These are phyloP conservation scores for Gonatopus flavifemur DNA, from an alignment of 1,140 invertebrate genomes.

Conservation along the genomic window DNA sequence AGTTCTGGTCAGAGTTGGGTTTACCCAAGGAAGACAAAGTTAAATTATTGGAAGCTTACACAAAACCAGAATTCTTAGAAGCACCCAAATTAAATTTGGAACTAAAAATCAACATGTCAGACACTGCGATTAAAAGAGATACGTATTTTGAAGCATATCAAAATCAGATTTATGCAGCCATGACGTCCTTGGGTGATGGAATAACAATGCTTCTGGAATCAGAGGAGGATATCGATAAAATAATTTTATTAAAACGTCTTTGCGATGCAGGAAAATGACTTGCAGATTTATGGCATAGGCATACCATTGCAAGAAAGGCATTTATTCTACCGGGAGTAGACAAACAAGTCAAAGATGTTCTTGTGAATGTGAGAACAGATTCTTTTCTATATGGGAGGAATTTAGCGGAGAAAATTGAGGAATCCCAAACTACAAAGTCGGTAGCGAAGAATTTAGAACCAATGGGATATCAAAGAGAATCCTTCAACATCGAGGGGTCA, in stretches of 20 bases:
- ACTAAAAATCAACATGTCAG: constrained; percentile 8
- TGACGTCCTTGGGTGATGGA: neutral
- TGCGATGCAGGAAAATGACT: constrained; percentile 5
- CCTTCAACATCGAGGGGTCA: too few species aligned
- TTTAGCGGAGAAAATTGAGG: neutral
- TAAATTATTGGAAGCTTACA: neutral
- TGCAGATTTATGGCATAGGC: constrained; percentile 1
- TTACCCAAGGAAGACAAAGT: constrained; percentile 4
- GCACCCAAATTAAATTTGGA: constrained; percentile 3
- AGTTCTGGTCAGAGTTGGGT: constrained; percentile 6
- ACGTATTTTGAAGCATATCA: constrained; percentile 2
- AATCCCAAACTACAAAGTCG: neutral
- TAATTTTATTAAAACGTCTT: neutral
- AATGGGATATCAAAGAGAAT: too few species aligned
- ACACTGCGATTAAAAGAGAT: constrained; percentile 10
- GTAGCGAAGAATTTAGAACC: neutral
- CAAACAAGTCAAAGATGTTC: too few species aligned
- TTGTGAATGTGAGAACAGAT: too few species aligned
- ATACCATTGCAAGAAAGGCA: constrained; percentile 5
- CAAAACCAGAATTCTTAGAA: too few species aligned
- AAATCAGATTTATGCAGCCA: neutral
- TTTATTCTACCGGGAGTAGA: constrained; percentile 6
- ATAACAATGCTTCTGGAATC: neutral
- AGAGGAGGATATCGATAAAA: constrained; percentile 1
- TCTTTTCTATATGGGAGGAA: too few species aligned